Evolutionary conservation across 30 jellyfish, hydroid and myxozoan species (phyloP), one percentile per base, ranked within the genome.

Genomic region (Aurelia coerulea): DNA sequence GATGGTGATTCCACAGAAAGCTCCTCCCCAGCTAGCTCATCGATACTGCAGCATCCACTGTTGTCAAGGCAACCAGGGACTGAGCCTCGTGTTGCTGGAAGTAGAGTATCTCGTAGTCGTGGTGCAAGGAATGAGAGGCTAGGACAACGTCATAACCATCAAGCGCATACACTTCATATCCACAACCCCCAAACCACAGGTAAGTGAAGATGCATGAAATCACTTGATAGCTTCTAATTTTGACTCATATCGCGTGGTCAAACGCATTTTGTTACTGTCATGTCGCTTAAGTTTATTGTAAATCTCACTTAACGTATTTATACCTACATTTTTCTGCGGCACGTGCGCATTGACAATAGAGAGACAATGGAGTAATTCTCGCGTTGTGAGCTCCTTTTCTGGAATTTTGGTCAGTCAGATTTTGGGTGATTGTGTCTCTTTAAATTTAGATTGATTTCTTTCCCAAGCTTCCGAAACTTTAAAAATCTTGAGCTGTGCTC

Each of bases 1-100:
- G 96, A 80, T 49, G 86, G 70, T 16, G 88, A 78, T 17, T 65
- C 81, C 11, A 58, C 68, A n/a, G 96, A 76, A 32, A 59, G 73
- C 53, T 18, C 90, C 23, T 49, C 84, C 51, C 59, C 86, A 46
- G 78, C 53, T 33, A 97, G 90, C 67, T 59, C 91, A n/a, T 73
- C 97, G 13, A 73, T 93, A 19, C 87, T 93, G 37, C 92, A 77
- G 62, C 98, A 93, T 84, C 98, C 98, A 32, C 56, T 93, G 80
- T 71, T 93, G 80, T 58, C 95, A 53, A 62, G 93, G 77, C 96
- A 72, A 35, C 53, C 83, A 69, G 79, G 80, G 0, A 50, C 89
- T 3, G 95, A 85, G 52, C 33, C 81, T 9, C 84, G 95, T 23
- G 37, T 73, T 5, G 34, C 89, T 33, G 89, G 82, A 3, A 73